Conservation (phyloP, 2,888 invertebrate species). For the Saturnia pavonia region DNA sequence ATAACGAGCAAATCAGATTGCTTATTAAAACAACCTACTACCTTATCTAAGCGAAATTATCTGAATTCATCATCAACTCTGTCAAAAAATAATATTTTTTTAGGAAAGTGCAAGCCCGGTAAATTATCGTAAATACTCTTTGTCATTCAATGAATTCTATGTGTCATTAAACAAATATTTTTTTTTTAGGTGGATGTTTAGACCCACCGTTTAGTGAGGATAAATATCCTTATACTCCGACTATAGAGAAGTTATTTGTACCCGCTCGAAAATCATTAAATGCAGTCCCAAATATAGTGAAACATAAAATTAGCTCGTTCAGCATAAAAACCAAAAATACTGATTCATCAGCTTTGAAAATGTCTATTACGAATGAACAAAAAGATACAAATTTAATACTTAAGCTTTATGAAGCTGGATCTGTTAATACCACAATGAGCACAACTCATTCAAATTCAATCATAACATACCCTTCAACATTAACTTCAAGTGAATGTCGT, state of each 20-base stretch:
- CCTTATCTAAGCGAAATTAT: slow-evolving; percentile 40
- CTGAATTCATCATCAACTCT: slow-evolving; percentile 25
- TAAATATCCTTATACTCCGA: slow-evolving; percentile 53
- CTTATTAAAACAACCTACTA: slow-evolving; percentile 34
- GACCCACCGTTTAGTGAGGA: slow-evolving; percentile 72
- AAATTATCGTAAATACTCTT: neutral
- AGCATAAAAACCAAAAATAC: neutral
- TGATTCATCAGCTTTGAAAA: neutral
- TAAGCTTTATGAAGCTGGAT: slow-evolving; percentile 28
- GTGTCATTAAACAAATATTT: slow-evolving; percentile 3
- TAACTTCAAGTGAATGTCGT: slow-evolving; percentile 35
- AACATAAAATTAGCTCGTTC: neutral
- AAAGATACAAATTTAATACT: slow-evolving; percentile 15
- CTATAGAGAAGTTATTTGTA: slow-evolving; percentile 20
- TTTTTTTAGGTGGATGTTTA: slow-evolving; percentile 63
- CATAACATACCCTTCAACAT: slow-evolving; percentile 56
- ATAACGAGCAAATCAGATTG: slow-evolving; percentile 35
- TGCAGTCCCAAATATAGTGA: neutral
- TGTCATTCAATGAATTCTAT: slow-evolving; percentile 20
- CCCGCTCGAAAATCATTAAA: neutral
- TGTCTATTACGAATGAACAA: slow-evolving; percentile 19
- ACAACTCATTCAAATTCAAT: slow-evolving; percentile 48
- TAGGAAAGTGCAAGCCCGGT: slow-evolving; percentile 73
- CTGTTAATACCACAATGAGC: slow-evolving; percentile 29
- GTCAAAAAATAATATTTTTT: slow-evolving; percentile 44